Evolutionary conservation across 2,888 invertebrate species (phyloP).

Genomic region (Octodonta nipae): DNA sequence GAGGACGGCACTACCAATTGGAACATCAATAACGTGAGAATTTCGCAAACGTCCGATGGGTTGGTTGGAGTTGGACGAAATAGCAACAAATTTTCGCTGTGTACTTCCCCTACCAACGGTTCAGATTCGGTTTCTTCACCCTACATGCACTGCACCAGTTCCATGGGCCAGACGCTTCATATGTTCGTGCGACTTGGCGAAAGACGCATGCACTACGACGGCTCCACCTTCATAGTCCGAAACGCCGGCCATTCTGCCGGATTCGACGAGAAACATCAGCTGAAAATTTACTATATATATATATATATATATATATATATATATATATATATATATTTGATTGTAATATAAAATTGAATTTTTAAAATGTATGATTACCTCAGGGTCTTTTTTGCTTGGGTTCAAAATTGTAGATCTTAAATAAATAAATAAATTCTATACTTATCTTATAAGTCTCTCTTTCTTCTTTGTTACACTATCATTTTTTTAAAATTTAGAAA

Average conservation of each 20-base stretch:
- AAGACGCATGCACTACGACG: constrained; percentile 80
- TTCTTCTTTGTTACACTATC: too few species aligned
- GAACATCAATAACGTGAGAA: constrained; percentile 74
- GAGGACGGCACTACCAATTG: constrained; percentile 77
- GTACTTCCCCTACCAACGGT: constrained; percentile 74
- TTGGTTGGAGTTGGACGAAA: constrained; percentile 66
- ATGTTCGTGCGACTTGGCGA: constrained; percentile 68
- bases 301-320: too few species aligned
- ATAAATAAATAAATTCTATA: too few species aligned
- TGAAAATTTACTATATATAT: constrained; percentile 82
- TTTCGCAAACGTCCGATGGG: constrained; percentile 74
- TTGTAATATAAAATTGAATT: too few species aligned
- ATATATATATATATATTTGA: too few species aligned
- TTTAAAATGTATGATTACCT: too few species aligned
- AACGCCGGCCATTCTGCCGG: constrained; percentile 86
- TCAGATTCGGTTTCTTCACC: constrained; percentile 75
- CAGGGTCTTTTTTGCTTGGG: too few species aligned
- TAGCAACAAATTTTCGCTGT: constrained; percentile 71
- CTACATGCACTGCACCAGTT: constrained; percentile 73
- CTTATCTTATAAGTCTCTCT: too few species aligned
- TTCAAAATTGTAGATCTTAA: too few species aligned
- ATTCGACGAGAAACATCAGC: constrained; percentile 76
- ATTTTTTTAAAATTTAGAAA: too few species aligned
- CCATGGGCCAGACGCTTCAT: constrained; percentile 69
- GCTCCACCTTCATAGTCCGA: constrained; percentile 73